Base-by-base conservation (phyloP, 2,113 vertebrate genomes). In the Talpa occidentalis region DNA sequence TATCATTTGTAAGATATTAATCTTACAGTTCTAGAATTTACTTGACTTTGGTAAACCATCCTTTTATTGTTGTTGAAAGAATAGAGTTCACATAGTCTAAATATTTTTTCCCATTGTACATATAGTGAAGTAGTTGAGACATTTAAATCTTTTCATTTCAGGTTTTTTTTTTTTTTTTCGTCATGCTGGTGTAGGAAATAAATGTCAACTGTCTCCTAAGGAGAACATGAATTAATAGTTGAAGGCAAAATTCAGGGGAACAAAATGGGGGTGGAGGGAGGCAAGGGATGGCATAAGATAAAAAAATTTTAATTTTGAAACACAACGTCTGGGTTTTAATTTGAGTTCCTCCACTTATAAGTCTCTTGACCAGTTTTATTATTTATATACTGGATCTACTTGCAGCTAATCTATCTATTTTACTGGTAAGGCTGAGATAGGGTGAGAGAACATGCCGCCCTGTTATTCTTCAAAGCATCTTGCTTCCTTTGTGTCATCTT, bases 21-120 rank as follows among this genome's bases (percentile, higher is more conserved):
- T 83, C 35, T 82, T 60, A 30, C 1, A 93, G 30, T 67, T 83
- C 30, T 95, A 42, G 62, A 49, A 67, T 30, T 95, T 91, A 62
- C 47, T 83, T 87, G n/a, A 78, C 70, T 96, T 90, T 54, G 49
- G 11, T 42, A 92, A 78, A 67, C 82, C 0, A 1, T 5, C n/a
- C 32, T 77, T 62, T 79, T 60, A 30, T 69, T 74, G 22, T 69
- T 49, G 6, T 47, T 62, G 22, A 88, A 42, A 22, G 60, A 88
- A 6, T 79, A 2, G 30, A 59, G 15, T 37, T 93, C 40, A 80
- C 56, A 59, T 90, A 74, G 11, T 52, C 72, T 79, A 59, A 87
- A 49, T 74, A 47, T 66, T 70, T 66, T 73, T 5, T 40, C 24
- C 24, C 3, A 72, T 32, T 44, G 12, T 52, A 26, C 5, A 72